Evolutionary conservation across 2,113 vertebrate species (phyloP), one percentile per base, ranked within the genome.

Genomic region (Acanthochromis polyacanthus): DNA sequence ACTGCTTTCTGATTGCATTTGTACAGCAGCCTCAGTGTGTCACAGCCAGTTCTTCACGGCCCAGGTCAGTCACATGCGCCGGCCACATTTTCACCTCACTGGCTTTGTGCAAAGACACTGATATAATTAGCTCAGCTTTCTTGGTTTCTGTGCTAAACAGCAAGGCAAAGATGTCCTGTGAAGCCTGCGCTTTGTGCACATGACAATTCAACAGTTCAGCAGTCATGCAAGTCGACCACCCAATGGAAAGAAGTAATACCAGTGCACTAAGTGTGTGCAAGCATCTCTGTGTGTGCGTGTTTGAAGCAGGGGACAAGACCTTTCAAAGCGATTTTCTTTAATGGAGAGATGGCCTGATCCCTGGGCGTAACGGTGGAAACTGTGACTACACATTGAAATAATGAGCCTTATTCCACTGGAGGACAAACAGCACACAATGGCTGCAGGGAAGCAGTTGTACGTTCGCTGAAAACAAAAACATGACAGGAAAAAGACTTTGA

Each of bases 381-480:
- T 91, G 83, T 89, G 90, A 93, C 87, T 90, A 86, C 86, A 90
- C 90, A 92, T 94, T 82, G 85, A 85, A 88, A 90, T 94, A 94
- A 94, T 92, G 91, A 95, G 89, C 30, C 63, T 68, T 48, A 71
- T 85, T 90, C 72, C 78, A 75, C 83, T 78, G 71, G 64, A 79
- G 81, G 83, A 83, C 46, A 82, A 83, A 70, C 22, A 32, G 67
- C 73, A 73, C 80, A 75, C 57, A 40, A 3, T 55, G 74, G 63
- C 83, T 82, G 7, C 7, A 76, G 68, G 60, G 57, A 51, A 32
- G 63, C n/a, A 8, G 66, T 60, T 45, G 38, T 60, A 79, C 1
- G 14, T 60, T 59, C 16, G 30, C 71, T 50, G 28, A 59, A 86
- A 81, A 75, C 67, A 76, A 80, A 80, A 77, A 75, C 71, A 52